A percentile compares a stretch with the other conserved stretches of the same genome.
phyloP scores from a whole-genome alignment of 1,140 invertebrate species.

The Drosophila dunni region DNA sequence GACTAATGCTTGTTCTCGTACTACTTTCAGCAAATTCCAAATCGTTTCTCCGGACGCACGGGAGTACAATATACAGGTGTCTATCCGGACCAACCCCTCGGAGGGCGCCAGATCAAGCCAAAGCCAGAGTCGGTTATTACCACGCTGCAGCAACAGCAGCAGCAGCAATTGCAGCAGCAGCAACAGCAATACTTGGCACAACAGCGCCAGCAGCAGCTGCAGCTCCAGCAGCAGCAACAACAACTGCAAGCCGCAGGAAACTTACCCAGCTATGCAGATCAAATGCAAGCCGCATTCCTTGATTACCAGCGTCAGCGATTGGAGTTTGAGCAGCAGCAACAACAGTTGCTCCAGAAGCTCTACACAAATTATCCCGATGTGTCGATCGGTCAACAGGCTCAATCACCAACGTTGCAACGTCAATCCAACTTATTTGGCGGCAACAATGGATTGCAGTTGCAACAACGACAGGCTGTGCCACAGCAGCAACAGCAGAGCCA shows the following conservation, averaged over 20 bases:
- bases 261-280: conserved; percentile 66
- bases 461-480: conserved; percentile 16
- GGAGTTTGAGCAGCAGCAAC: conserved; percentile 71
- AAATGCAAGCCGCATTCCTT: conserved; percentile 69
- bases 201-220: conserved; percentile 18
- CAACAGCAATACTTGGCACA: conserved; percentile 28
- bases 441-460: conserved; percentile 60
- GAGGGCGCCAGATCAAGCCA: conserved; percentile 4
- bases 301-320: conserved; percentile 68
- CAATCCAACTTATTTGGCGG: conserved; percentile 20
- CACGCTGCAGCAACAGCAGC: conserved; percentile 13
- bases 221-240: conserved; percentile 26
- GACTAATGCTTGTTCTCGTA: background rate
- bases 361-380: conserved; percentile 63
- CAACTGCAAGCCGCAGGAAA: conserved; percentile 18
- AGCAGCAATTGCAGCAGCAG: conserved; percentile 7
- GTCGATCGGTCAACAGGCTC: conserved; percentile 17
- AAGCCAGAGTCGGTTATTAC: conserved; percentile 13
- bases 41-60: conserved; percentile 34
- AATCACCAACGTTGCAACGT: conserved; percentile 13
- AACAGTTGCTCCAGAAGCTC: conserved; percentile 66
- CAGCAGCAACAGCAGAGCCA: background rate
- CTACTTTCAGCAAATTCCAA: conserved; percentile 30
- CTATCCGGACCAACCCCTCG: conserved; percentile 15
- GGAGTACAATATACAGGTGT: conserved; percentile 42